Percentiles rank a stretch among this genome's conserved stretches.
These are phyloP conservation scores for Apis florea DNA, from an alignment of 1,140 invertebrate species.

Conservation along the genomic window DNA sequence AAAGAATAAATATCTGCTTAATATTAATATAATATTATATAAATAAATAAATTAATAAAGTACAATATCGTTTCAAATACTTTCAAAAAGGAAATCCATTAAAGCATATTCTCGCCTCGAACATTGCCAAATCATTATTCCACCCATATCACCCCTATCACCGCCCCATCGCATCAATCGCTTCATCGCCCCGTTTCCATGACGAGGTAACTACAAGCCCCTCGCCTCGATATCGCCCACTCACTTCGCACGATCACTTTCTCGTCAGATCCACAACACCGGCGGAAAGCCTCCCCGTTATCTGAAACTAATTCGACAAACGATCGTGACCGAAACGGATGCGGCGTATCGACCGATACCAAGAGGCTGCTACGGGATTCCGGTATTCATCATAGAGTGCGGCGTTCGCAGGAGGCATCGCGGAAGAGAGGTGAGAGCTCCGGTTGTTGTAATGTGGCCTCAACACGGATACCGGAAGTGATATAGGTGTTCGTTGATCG, in stretches of 20 bases:
- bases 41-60: too few relatives aligned
- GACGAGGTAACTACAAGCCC: background rate
- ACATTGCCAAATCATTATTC: too few relatives aligned
- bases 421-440: constrained; percentile 35
- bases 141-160: background rate
- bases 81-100: background rate
- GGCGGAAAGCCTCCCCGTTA: background rate
- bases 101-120: background rate
- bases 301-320: constrained; percentile 12
- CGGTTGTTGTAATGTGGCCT: constrained; percentile 48
- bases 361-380: constrained; percentile 1
- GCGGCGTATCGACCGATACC: constrained; percentile 13
- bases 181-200: background rate
- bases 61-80: background rate
- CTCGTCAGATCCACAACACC: background rate
- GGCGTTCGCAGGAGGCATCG: background rate
- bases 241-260: background rate
- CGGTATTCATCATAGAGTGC: constrained; percentile 17
- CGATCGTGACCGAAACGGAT: constrained; percentile 16
- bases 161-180: background rate
- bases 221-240: background rate
- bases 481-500: constrained; percentile 73
- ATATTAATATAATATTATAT: too few relatives aligned
- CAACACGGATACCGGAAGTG: constrained; percentile 21
- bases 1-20: too few relatives aligned